Evolutionary conservation across 2,113 vertebrate genomes (phyloP).

Genomic region (Poecile atricapillus): DNA sequence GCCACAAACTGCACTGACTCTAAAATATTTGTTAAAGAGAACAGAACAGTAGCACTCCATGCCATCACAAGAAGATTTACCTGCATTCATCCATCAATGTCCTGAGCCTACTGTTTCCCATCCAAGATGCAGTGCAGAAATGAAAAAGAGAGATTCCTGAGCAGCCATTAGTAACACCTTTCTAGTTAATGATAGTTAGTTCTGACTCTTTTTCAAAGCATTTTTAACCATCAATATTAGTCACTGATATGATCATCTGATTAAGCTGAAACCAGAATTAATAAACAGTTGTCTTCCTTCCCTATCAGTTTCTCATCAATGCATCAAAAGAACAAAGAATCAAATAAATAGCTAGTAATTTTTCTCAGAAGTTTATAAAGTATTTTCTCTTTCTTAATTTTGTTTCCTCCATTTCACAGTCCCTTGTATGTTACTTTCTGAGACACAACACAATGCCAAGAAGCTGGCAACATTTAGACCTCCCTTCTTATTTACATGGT

Average conservation of each 20-base stretch:
- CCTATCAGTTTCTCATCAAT: background rate
- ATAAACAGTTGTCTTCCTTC: background rate
- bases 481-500: background rate
- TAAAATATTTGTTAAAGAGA: background rate
- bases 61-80: background rate
- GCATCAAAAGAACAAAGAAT: background rate
- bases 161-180: background rate
- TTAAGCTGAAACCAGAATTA: background rate
- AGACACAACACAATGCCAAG: background rate
- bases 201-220: background rate
- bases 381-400: background rate
- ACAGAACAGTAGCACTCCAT: background rate
- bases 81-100: conserved; percentile 51
- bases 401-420: background rate
- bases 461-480: background rate
- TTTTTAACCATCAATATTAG: background rate
- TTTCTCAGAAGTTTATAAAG: background rate
- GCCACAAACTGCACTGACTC: background rate
- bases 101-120: background rate
- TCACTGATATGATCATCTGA: background rate
- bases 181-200: background rate
- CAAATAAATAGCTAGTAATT: background rate
- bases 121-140: conserved; percentile 8
- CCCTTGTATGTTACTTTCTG: background rate
- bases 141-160: background rate